Conservation (phyloP, 2,113 vertebrate species). For the Semnornis frantzii region DNA sequence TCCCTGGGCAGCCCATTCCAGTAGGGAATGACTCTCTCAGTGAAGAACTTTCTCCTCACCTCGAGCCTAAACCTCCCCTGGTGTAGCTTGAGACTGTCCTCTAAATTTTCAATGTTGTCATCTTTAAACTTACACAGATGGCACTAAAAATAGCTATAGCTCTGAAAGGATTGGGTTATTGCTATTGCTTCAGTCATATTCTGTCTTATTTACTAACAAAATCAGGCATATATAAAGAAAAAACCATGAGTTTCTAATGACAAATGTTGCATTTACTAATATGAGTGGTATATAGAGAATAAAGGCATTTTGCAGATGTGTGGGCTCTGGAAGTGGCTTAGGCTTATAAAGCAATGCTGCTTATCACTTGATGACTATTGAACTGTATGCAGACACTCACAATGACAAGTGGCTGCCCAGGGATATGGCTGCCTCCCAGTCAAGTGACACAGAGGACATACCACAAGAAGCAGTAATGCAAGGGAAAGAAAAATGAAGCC, state of each 20-base stretch:
- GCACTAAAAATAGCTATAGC: not conserved
- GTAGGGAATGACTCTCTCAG: no score
- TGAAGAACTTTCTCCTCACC: no score
- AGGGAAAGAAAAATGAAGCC: not conserved
- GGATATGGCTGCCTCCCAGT: not conserved
- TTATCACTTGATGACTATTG: not conserved
- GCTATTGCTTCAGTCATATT: not conserved
- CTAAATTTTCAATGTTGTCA: not conserved
- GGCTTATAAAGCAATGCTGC: not conserved
- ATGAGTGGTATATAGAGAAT: not conserved
- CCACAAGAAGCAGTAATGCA: not conserved
- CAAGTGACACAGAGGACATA: not conserved
- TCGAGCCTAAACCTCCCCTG: no score
- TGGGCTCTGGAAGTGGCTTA: not conserved
- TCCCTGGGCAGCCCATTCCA: no score
- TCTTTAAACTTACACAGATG: not conserved
- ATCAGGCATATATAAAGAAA: not conserved
- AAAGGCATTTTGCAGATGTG: not conserved
- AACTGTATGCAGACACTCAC: not conserved
- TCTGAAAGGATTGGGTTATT: not conserved
- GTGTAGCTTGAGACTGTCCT: no score
- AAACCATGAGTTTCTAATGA: not conserved
- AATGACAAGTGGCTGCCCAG: conserved; percentile 3
- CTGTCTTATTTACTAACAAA: not conserved
- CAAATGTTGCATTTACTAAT: not conserved